Base-by-base conservation (phyloP, 2,113 vertebrate species). In the Ptilonorhynchus violaceus region DNA sequence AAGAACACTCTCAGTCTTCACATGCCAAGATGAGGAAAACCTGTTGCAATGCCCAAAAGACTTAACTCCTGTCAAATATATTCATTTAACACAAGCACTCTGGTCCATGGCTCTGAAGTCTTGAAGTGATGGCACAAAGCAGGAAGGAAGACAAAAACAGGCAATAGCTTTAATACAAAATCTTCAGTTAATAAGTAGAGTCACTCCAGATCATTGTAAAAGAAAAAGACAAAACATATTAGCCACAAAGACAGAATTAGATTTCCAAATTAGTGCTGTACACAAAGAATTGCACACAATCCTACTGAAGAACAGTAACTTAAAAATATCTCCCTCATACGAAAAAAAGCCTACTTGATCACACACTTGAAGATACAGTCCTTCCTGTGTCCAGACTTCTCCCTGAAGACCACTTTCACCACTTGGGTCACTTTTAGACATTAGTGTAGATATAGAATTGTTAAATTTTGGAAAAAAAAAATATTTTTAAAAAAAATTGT, bases 41-140 rank as follows among this genome's bases (percentile, higher is more conserved):
- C 96, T 97, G 97, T 96, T 97, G 98, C 96, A 98, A 98, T 97
- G 97, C 98, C 98, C 98, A 97, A 97, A 98, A 98, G 98, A 97
- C 96, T 96, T 97, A 97, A 93, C 93, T 98, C 96, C 97, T 98
- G 98, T 98, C 98, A 98, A 98, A 97, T 97, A 96, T 84, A 95
- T 96, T 97, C 97, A 97, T 89, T 98, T 98, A 98, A 97, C 96
- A 96, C 92, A 96, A 97, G 93, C 91, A 97, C 90, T 96, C 82
- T 96, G 95, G 96, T 97, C 97, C 97, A 63, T 96, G 93, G 96
- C 94, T 96, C 96, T 97, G 94, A 97, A 97, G 58, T 77, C 81
- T 97, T 86, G 84, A 94, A 97, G 82, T 92, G 96, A 97, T 92
- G 97, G 92, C 85, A 89, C 82, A 91, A 96, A 94, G 79, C 70